Conservation (phyloP, 2,797 vertebrate species). For the Peromyscus eremicus region DNA sequence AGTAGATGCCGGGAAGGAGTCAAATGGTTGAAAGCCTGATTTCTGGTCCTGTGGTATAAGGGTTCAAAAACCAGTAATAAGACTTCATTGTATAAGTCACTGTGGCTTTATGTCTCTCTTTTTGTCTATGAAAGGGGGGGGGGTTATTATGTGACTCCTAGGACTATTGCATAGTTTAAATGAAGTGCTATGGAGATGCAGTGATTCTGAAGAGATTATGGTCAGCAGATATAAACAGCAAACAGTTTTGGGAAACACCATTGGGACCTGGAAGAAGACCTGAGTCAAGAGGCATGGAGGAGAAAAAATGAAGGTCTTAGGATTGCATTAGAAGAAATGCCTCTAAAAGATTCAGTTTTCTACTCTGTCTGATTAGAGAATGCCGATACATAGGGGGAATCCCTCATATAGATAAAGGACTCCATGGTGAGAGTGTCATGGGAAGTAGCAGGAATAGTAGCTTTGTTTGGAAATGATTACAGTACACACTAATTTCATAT, state of each 20-base stretch:
- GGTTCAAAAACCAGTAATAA: not conserved
- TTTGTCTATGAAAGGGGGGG: not conserved
- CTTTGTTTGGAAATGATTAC: conserved; percentile 36
- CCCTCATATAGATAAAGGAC: not conserved
- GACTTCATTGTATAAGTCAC: not conserved
- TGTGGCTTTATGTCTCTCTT: not conserved
- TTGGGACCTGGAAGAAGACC: not conserved
- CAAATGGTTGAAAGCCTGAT: not conserved
- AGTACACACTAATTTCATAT: not conserved
- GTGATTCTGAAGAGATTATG: not conserved
- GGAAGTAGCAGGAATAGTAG: not conserved
- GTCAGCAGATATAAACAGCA: not conserved
- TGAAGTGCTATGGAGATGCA: not conserved
- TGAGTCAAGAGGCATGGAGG: not conserved
- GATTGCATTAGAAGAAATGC: not conserved
- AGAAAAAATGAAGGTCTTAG: not conserved
- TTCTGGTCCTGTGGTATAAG: not conserved
- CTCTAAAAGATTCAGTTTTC: not conserved
- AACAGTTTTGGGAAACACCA: not conserved
- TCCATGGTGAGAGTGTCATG: not conserved
- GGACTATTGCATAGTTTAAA: not conserved
- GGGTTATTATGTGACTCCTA: not conserved
- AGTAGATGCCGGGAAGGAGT: not conserved
- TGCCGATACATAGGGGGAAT: not conserved
- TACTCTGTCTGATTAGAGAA: conserved; percentile 22